Evolutionary conservation across 2,797 vertebrate species (phyloP).

Genomic region (Rhadinocentrus ornatus): DNA sequence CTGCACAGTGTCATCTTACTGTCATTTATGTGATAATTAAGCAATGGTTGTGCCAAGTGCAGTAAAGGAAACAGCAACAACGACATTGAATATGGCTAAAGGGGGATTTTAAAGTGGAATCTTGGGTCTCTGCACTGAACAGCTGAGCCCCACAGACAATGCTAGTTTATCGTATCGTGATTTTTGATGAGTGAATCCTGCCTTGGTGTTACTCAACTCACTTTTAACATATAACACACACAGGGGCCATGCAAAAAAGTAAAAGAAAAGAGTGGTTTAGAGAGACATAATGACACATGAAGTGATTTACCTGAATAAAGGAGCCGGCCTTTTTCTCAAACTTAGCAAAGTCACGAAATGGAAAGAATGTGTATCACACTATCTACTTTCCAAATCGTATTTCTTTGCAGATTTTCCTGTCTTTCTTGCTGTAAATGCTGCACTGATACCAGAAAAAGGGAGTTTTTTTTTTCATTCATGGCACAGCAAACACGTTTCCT

Average conservation of each 20-base stretch:
- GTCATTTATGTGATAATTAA: conserved; percentile 33
- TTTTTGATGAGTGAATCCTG: conserved; percentile 36
- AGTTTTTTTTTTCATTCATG: conserved; percentile 38
- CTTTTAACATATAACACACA: conserved; percentile 20
- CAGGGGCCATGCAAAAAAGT: neutral
- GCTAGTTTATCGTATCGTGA: conserved; percentile 28
- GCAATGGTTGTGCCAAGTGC: conserved; percentile 11
- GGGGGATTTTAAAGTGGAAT: conserved; percentile 13
- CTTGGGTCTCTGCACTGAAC: neutral
- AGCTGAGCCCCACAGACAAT: conserved; percentile 6
- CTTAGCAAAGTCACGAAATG: neutral
- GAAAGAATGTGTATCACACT: conserved; percentile 9
- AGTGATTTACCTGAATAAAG: conserved; percentile 18
- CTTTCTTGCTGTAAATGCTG: conserved; percentile 9
- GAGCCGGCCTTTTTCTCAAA: neutral
- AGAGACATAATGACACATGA: conserved; percentile 12
- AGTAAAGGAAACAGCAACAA: conserved; percentile 9
- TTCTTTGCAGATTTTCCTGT: conserved; percentile 12
- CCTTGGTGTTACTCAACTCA: conserved; percentile 30
- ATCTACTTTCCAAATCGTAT: conserved; percentile 13
- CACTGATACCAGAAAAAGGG: conserved; percentile 40
- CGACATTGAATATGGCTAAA: conserved; percentile 16
- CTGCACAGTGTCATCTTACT: conserved; percentile 2
- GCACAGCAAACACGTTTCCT: conserved; percentile 50
- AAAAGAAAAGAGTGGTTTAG: conserved; percentile 18